Conservation (phyloP, 2,888 invertebrate genomes). For the Apamea crenata region DNA sequence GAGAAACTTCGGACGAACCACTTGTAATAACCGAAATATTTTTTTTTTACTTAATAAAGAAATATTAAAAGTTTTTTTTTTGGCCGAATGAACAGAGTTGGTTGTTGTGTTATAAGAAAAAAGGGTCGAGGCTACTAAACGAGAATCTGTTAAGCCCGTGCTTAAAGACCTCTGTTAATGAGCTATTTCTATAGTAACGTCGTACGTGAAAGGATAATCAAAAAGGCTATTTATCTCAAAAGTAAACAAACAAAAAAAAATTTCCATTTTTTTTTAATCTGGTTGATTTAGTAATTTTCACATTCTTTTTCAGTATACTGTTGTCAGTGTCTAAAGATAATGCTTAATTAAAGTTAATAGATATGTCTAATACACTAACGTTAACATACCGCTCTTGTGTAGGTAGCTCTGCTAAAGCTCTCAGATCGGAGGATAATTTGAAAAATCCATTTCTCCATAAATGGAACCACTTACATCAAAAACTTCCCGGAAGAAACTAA, state of each 20-base stretch:
- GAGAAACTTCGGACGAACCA: constrained; percentile 51
- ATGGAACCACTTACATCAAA: constrained; percentile 17
- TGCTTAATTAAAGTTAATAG: not conserved
- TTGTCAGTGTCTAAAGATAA: not conserved
- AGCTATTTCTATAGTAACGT: not conserved
- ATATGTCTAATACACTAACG: not conserved
- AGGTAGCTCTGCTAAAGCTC: not conserved
- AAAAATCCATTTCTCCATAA: not conserved
- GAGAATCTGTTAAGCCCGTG: not conserved
- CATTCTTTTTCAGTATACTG: not conserved
- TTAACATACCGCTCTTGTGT: not conserved
- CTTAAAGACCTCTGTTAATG: not conserved
- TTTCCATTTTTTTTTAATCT: not conserved
- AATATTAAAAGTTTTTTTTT: constrained; percentile 16
- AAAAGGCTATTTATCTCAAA: not conserved
- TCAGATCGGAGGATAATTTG: not conserved
- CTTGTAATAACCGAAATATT: constrained; percentile 49
- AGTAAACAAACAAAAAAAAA: not conserved
- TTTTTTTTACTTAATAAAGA: constrained; percentile 18
- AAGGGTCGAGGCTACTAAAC: not conserved
- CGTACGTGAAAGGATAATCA: not conserved
- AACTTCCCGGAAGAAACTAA: constrained; percentile 19
- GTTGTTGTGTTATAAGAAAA: not conserved
- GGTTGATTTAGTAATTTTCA: accelerated
- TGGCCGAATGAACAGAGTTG: not conserved